These are phyloP conservation scores for Cyanistes caeruleus DNA, from an alignment of 2,113 vertebrate species.

Conservation along the genomic window DNA sequence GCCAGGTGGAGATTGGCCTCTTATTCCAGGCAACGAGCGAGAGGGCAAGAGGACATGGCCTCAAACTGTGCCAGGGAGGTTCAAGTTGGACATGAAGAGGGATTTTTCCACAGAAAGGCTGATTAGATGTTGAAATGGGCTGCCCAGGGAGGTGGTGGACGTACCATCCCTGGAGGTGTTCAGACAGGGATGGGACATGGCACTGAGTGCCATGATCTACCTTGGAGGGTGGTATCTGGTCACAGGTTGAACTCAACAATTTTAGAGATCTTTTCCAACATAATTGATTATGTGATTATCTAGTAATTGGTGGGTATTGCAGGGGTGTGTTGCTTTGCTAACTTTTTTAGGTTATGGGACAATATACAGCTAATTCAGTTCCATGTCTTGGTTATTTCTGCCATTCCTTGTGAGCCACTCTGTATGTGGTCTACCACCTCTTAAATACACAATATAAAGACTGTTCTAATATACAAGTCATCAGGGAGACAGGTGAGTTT, in stretches of 20 bases:
- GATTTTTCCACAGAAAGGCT: not conserved
- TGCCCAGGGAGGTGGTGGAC: not conserved
- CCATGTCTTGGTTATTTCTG: not conserved
- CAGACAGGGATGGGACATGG: too few species aligned
- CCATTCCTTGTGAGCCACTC: not conserved
- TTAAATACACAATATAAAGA: accelerated
- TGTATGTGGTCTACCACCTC: not conserved
- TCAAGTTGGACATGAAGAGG: not conserved
- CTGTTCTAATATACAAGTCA: not conserved
- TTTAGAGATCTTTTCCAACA: not conserved
- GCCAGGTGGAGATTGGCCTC: not conserved
- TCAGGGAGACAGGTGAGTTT: not conserved
- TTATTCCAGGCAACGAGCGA: accelerated
- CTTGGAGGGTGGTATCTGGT: not conserved
- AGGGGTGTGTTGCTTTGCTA: not conserved
- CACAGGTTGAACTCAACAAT: not conserved
- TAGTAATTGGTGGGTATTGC: not conserved
- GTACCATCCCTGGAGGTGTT: accelerated
- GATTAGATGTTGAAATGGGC: not conserved
- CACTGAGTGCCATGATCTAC: not conserved
- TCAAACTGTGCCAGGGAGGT: not conserved
- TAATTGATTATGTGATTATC: not conserved
- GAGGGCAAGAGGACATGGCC: too few species aligned
- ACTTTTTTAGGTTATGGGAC: not conserved
- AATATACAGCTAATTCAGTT: not conserved